These are phyloP conservation scores for Cyprinodon variegatus DNA, from an alignment of 2,113 vertebrate species.

Conservation along the genomic window DNA sequence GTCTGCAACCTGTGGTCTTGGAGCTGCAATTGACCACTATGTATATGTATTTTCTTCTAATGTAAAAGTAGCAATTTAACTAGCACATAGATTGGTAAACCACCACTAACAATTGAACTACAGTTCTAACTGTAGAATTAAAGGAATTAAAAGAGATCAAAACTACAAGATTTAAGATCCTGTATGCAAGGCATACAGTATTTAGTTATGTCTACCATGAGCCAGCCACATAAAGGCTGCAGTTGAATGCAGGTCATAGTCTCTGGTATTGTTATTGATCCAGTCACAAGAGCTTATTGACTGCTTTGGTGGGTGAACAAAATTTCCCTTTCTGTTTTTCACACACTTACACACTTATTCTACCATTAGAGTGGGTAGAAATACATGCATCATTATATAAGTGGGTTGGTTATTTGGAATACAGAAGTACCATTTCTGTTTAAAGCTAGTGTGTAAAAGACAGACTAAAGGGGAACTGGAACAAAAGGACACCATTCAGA, in stretches of 20 bases:
- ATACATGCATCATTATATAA: constrained; percentile 60
- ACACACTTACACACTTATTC: constrained; percentile 27
- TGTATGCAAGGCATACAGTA: constrained; percentile 5
- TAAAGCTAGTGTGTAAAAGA: constrained; percentile 35
- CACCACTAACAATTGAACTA: background rate
- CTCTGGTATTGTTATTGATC: constrained; percentile 70
- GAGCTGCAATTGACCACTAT: background rate
- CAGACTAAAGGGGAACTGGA: constrained; percentile 40
- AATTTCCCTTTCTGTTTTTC: constrained; percentile 31
- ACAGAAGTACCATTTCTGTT: constrained; percentile 53
- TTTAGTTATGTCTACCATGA: constrained; percentile 17
- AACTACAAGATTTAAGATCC: background rate
- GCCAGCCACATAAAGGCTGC: constrained; percentile 19
- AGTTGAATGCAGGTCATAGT: constrained; percentile 71
- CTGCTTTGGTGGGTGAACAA: constrained; percentile 36
- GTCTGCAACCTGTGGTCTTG: no score
- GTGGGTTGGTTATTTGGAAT: constrained; percentile 56
- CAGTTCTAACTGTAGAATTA: background rate
- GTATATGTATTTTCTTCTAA: background rate
- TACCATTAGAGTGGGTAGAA: constrained; percentile 36
- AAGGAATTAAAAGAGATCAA: background rate
- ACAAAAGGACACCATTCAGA: constrained; percentile 62
- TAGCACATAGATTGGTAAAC: background rate
- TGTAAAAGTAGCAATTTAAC: background rate
- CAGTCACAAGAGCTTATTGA: constrained; percentile 68